These are phyloP conservation scores for Vulpes ferrilata DNA, from an alignment of 2,113 vertebrate species.

Conservation along the genomic window DNA sequence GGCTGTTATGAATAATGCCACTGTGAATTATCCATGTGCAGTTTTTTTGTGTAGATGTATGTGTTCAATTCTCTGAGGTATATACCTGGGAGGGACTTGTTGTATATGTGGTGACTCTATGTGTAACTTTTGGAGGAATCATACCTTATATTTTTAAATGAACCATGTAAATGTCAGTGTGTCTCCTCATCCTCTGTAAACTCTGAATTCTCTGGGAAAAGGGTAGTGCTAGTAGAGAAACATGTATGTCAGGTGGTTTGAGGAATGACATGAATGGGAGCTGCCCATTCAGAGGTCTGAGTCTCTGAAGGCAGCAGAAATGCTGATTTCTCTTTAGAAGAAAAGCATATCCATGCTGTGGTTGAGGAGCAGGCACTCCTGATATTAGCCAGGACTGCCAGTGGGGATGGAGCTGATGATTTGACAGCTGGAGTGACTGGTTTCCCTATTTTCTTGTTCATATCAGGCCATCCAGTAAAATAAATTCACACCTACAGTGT, in stretches of 20 bases:
- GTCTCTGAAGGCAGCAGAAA: not conserved
- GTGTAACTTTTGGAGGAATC: conserved; percentile 13
- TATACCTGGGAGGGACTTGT: not conserved
- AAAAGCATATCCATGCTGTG: not conserved
- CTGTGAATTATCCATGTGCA: not conserved
- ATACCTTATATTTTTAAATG: not conserved
- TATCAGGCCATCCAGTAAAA: not conserved
- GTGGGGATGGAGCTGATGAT: not conserved
- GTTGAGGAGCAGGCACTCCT: not conserved
- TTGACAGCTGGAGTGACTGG: not conserved
- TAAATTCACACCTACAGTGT: not conserved
- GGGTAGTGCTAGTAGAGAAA: not conserved
- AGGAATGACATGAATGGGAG: not conserved
- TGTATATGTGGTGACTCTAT: not conserved
- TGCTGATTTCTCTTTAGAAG: not conserved
- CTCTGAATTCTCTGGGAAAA: not conserved
- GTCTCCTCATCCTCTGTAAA: not conserved
- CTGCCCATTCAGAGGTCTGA: not conserved
- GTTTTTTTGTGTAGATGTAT: not conserved
- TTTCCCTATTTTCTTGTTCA: not conserved
- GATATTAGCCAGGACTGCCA: not conserved
- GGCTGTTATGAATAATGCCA: not conserved
- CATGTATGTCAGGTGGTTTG: not conserved
- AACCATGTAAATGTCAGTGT: not conserved
- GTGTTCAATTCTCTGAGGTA: not conserved